These are phyloP conservation scores for Anhinga rufa DNA, from an alignment of 2,113 vertebrate species.

Conservation along the genomic window DNA sequence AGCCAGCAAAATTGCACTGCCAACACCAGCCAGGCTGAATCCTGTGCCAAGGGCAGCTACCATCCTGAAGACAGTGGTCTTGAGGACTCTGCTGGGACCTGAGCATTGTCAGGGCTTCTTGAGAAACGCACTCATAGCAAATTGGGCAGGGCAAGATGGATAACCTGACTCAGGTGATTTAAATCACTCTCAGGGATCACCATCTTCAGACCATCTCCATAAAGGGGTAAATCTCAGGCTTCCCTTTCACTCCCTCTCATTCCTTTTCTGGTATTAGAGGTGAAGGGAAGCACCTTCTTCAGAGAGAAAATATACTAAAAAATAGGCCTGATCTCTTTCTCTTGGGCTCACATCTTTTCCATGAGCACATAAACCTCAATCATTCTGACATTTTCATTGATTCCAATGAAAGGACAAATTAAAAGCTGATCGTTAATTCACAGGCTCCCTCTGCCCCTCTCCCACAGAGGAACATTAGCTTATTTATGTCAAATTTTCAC, in stretches of 20 bases:
- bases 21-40: not conserved
- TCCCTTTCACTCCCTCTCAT: not conserved
- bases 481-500: constrained; percentile 5
- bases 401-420: constrained; percentile 42
- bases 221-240: not conserved
- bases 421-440: constrained; percentile 47
- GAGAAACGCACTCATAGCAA: not conserved
- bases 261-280: not conserved
- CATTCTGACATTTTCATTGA: constrained; percentile 46
- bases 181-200: not conserved
- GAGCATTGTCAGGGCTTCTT: not conserved
- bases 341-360: not conserved
- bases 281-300: not conserved
- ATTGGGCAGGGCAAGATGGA: not conserved
- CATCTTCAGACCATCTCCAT: not conserved
- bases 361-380: constrained; percentile 17
- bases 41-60: not conserved
- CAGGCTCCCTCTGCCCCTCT: not conserved
- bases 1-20: not conserved
- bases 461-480: not conserved
- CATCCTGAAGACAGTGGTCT: accelerated
- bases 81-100: not conserved
- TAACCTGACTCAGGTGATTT: not conserved
- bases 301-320: not conserved
- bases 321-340: not conserved